Percentiles rank a stretch among this genome's conserved stretches.
Conservation (phyloP, 2,113 vertebrate species). For the Cisticola juncidis region DNA sequence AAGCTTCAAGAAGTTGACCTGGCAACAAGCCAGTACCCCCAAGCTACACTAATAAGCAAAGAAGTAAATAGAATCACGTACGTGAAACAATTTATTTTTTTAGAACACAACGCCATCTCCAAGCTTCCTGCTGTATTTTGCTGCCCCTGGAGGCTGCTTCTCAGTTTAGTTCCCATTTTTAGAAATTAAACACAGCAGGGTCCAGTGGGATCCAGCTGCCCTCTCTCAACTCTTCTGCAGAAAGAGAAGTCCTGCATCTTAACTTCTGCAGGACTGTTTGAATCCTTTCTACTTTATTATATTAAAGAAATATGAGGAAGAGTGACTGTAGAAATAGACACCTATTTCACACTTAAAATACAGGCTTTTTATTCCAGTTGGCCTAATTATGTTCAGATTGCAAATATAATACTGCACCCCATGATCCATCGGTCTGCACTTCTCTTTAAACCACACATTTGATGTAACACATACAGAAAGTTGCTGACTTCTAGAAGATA, state of each 20-base stretch:
- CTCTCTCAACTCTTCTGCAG: constrained; percentile 35
- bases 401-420: accelerated
- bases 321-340: neutral
- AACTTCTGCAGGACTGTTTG: neutral
- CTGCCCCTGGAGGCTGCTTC: constrained; percentile 56
- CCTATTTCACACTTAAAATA: neutral
- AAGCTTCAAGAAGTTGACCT: neutral
- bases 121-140: constrained; percentile 60
- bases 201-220: constrained; percentile 67
- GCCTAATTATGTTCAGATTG: neutral
- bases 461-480: neutral
- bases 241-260: neutral
- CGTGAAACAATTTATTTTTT: constrained; percentile 33
- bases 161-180: constrained; percentile 43
- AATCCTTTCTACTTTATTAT: neutral
- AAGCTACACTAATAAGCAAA: constrained; percentile 40
- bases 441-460: neutral
- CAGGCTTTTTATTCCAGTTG: neutral
- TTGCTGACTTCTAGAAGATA: neutral
- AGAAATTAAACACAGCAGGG: constrained; percentile 59
- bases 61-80: constrained; percentile 24
- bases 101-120: constrained; percentile 2
- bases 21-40: neutral
- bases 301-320: neutral
- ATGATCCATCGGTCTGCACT: neutral